These are phyloP conservation scores for Chiloscyllium punctatum DNA, from an alignment of 2,797 vertebrate species.

Conservation along the genomic window DNA sequence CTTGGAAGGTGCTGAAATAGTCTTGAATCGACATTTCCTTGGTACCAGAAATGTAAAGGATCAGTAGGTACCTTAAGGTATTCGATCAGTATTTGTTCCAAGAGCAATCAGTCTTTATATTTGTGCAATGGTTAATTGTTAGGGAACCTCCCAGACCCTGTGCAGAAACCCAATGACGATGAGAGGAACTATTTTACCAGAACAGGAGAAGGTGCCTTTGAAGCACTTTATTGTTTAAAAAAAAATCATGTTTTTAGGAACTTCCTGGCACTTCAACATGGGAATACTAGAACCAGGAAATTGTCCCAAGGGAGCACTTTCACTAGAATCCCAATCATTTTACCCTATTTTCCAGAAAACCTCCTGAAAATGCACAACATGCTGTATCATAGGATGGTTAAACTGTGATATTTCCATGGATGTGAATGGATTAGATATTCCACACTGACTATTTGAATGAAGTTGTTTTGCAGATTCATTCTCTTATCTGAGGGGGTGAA, in stretches of 20 bases:
- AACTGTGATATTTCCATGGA: neutral
- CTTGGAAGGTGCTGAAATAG: too few relatives aligned
- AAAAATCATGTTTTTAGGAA: too few relatives aligned
- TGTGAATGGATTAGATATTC: neutral
- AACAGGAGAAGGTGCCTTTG: neutral
- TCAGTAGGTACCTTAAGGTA: neutral
- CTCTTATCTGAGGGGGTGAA: neutral
- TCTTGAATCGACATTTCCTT: neutral
- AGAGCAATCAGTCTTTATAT: neutral
- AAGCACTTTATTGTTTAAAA: neutral
- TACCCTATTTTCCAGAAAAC: neutral
- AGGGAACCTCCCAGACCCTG: neutral
- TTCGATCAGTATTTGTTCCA: neutral
- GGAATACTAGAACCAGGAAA: neutral
- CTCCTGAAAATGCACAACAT: neutral
- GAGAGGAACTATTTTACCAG: neutral
- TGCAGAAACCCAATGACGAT: neutral
- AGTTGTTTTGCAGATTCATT: neutral
- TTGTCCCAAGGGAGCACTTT: neutral
- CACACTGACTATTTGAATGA: neutral
- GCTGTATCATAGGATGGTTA: neutral
- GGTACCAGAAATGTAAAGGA: neutral
- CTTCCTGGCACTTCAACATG: neutral
- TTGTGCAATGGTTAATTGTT: neutral
- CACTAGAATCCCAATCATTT: neutral